Evolutionary conservation across 2,113 vertebrate species (phyloP).

Genomic region (Gasterosteus nipponicus): DNA sequence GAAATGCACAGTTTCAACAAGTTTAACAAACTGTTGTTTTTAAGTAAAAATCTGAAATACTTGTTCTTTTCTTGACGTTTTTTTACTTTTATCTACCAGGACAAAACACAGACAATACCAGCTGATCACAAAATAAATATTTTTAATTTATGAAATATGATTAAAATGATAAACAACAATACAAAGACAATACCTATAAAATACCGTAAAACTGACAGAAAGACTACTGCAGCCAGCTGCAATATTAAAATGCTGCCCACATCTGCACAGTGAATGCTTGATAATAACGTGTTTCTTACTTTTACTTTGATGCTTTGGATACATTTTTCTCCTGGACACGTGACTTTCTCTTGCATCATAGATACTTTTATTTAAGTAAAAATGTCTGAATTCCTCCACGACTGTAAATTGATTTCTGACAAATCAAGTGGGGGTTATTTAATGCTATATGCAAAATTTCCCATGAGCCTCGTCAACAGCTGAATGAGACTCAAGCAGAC

Average conservation of each 20-base stretch:
- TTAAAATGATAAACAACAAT: background rate
- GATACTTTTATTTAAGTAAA: too few species aligned
- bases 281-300: background rate
- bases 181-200: background rate
- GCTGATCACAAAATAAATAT: background rate
- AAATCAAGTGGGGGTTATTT: background rate
- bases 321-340: background rate
- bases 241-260: background rate
- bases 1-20: background rate
- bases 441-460: slow-evolving; percentile 5
- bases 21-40: background rate
- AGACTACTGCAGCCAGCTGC: background rate
- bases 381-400: too few species aligned
- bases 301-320: background rate
- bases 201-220: background rate
- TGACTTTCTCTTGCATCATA: too few species aligned
- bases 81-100: background rate
- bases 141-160: background rate
- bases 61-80: background rate
- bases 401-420: background rate
- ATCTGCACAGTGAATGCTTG: too few species aligned
- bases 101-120: background rate
- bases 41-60: background rate
- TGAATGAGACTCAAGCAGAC: background rate
- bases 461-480: background rate